Percentiles rank a stretch among this genome's conserved stretches.
Evolutionary conservation across 2,797 vertebrate genomes (phyloP).

Genomic region (Carapus acus): DNA sequence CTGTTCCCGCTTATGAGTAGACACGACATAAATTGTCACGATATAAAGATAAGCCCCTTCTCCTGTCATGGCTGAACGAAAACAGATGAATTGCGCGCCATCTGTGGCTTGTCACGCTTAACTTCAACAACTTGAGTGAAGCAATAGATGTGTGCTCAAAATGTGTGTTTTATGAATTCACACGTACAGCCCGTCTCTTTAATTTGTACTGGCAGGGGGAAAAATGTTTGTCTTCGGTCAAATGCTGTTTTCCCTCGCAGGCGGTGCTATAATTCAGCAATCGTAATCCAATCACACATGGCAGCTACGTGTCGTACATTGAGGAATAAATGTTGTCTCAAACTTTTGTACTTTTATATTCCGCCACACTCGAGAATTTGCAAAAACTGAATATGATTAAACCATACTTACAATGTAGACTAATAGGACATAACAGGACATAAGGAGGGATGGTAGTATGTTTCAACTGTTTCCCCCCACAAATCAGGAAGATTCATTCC

Average conservation of each 20-base stretch:
- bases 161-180: constrained; percentile 38
- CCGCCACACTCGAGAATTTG: too few species aligned
- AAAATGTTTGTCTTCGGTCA: neutral
- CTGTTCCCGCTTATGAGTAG: constrained; percentile 37
- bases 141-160: constrained; percentile 26
- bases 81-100: constrained; percentile 37
- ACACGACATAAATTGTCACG: constrained; percentile 28
- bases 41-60: constrained; percentile 28
- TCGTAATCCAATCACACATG: neutral
- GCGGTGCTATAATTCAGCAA: neutral
- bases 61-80: constrained; percentile 42
- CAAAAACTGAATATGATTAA: too few species aligned
- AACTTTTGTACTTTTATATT: too few species aligned
- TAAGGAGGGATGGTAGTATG: too few species aligned
- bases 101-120: constrained; percentile 34
- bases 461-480: too few species aligned
- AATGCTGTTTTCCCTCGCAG: constrained; percentile 6
- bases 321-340: too few species aligned
- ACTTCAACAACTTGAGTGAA: constrained; percentile 22
- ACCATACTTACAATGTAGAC: too few species aligned
- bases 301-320: too few species aligned
- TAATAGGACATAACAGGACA: too few species aligned
- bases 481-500: too few species aligned
- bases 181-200: constrained; percentile 1
- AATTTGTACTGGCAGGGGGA: constrained; percentile 2